Percentiles rank a stretch among this genome's conserved stretches.
phyloP scores from a whole-genome alignment of 2,113 vertebrate species.

The Saimiri boliviensis region DNA sequence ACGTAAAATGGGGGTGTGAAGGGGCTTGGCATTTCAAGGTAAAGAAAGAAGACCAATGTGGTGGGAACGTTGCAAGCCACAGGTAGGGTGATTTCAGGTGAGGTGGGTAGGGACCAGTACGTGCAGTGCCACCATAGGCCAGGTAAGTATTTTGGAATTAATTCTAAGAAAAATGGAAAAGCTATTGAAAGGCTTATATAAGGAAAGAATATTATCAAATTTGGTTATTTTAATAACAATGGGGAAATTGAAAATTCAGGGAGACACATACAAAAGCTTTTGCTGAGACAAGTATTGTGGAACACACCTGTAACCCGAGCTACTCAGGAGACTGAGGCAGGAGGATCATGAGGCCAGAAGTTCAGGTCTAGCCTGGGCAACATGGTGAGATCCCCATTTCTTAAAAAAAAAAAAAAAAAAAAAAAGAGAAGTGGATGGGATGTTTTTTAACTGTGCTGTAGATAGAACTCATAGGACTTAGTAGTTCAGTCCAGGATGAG shows the following conservation, averaged over 20 bases:
- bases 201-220: not conserved
- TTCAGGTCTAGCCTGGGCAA: too few species aligned
- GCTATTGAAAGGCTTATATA: not conserved
- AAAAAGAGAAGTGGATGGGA: not conserved
- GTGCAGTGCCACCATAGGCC: not conserved
- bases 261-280: not conserved
- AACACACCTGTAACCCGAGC: too few species aligned
- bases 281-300: not conserved
- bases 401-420: too few species aligned
- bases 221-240: constrained; percentile 16
- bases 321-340: too few species aligned
- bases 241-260: not conserved
- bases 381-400: too few species aligned
- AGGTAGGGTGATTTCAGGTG: not conserved
- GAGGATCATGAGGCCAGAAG: too few species aligned
- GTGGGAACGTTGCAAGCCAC: not conserved
- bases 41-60: not conserved
- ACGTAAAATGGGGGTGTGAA: not conserved
- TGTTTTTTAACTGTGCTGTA: not conserved
- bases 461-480: not conserved
- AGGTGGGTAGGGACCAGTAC: not conserved
- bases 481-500: not conserved
- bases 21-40: not conserved
- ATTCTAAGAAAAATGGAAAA: not conserved
- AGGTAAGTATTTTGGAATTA: constrained; percentile 9